phyloP scores from a whole-genome alignment of 1,140 invertebrate species.

The Prorops nasuta region DNA sequence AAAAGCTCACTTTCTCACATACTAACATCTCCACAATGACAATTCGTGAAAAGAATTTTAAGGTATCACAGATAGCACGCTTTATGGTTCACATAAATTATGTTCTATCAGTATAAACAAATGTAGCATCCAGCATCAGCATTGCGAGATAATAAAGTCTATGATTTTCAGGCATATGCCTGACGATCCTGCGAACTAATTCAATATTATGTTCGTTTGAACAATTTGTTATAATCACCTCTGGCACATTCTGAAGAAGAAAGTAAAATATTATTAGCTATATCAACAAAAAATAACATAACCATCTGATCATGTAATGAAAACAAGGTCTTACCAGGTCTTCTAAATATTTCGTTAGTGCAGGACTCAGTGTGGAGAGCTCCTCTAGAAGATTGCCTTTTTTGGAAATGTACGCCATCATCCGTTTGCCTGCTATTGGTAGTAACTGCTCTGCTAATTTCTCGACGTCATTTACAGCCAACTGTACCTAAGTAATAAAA shows the following conservation, averaged over 20 bases:
- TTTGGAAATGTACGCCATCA: conserved; percentile 64
- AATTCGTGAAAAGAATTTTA: too few relatives aligned
- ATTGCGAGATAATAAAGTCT: conserved; percentile 45
- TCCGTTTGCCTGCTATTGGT: conserved; percentile 68
- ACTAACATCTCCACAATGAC: too few relatives aligned
- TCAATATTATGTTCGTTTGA: conserved; percentile 47
- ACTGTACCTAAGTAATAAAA: conserved; percentile 59
- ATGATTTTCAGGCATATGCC: conserved; percentile 42
- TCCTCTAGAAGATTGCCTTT: conserved; percentile 62
- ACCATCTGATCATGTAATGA: neutral
- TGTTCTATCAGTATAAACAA: conserved; percentile 38
- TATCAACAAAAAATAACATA: too few relatives aligned
- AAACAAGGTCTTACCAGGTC: conserved; percentile 61
- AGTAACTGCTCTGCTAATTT: conserved; percentile 67
- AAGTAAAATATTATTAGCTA: too few relatives aligned
- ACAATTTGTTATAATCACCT: conserved; percentile 44
- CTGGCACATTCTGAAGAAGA: conserved; percentile 33
- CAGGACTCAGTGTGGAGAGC: conserved; percentile 67
- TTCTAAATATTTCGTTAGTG: conserved; percentile 69
- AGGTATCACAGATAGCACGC: too few relatives aligned
- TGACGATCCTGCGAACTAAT: conserved; percentile 39
- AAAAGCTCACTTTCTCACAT: too few relatives aligned
- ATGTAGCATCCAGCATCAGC: conserved; percentile 47
- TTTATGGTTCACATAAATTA: too few relatives aligned
- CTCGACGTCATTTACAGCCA: conserved; percentile 65